phyloP scores from a whole-genome alignment of 2,113 vertebrate genomes.

The Istiophorus platypterus region DNA sequence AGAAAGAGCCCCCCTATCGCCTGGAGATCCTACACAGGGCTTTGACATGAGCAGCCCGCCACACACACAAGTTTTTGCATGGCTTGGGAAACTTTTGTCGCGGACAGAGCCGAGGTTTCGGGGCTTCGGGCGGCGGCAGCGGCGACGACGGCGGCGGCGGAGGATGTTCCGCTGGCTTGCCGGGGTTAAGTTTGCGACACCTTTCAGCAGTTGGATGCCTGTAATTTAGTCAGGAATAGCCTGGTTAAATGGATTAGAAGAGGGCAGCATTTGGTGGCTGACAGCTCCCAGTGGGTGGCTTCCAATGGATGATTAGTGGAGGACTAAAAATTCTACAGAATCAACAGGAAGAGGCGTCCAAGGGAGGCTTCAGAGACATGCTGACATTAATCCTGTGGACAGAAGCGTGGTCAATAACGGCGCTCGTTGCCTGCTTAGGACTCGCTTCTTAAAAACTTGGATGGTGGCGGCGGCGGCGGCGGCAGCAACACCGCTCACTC shows the following conservation, averaged over 20 bases:
- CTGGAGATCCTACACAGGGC: conserved; percentile 74
- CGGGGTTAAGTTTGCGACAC: conserved; percentile 46
- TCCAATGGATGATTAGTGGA: conserved; percentile 41
- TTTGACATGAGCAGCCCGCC: conserved; percentile 72
- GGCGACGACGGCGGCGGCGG: conserved; percentile 14
- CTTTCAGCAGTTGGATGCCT: conserved; percentile 45
- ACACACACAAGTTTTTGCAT: conserved; percentile 48
- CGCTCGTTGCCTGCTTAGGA: neutral
- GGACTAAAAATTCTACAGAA: conserved; percentile 27
- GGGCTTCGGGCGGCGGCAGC: no score
- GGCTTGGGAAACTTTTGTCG: conserved; percentile 48
- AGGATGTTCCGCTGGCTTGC: conserved; percentile 18
- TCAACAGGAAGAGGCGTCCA: conserved; percentile 8
- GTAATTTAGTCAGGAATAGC: conserved; percentile 53
- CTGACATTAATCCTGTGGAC: conserved; percentile 18
- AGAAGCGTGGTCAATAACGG: neutral
- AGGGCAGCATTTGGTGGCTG: conserved; percentile 59
- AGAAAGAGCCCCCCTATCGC: conserved; percentile 72
- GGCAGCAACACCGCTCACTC: neutral
- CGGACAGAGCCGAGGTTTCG: conserved; percentile 39
- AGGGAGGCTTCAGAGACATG: conserved; percentile 10
- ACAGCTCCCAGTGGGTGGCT: conserved; percentile 44
- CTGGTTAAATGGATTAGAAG: conserved; percentile 59
- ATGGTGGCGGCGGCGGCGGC: conserved; percentile 22
- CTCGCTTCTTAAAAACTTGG: conserved; percentile 30